A percentile compares a stretch with the other conserved stretches of the same genome.
Evolutionary conservation across 2,113 vertebrate genomes (phyloP).

Genomic region (Turdus rufiventris): DNA sequence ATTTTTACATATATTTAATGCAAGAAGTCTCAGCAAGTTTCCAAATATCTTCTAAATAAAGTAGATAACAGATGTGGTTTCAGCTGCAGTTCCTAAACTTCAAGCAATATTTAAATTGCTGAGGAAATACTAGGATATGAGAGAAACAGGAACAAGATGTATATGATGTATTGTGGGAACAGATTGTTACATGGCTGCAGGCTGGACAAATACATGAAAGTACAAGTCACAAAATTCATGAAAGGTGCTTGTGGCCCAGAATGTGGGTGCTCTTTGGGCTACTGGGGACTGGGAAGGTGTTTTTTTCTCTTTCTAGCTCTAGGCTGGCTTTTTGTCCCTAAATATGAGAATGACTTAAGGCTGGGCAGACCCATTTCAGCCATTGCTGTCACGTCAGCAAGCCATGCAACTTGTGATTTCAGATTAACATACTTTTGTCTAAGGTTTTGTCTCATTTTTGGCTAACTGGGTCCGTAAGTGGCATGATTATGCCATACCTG

Average conservation of each 20-base stretch:
- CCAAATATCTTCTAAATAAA: not conserved
- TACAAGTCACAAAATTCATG: not conserved
- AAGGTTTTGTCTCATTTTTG: not conserved
- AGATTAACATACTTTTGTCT: not conserved
- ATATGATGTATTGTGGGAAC: not conserved
- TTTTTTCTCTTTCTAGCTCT: not conserved
- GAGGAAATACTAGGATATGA: not conserved
- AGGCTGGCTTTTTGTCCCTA: not conserved
- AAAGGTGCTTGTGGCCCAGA: not conserved
- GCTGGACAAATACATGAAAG: not conserved
- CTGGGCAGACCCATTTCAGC: not conserved
- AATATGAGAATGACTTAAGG: not conserved
- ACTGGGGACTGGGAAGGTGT: rapidly evolving
- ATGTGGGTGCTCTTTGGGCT: not conserved
- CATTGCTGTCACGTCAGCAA: rapidly evolving
- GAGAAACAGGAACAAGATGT: not conserved
- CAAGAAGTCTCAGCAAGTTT: not conserved
- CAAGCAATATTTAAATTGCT: not conserved
- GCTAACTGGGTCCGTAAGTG: not conserved
- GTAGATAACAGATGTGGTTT: not conserved
- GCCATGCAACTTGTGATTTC: rapidly evolving
- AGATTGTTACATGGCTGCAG: not conserved
- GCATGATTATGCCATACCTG: not conserved
- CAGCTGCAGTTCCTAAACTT: not conserved
- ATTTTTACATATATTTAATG: not conserved